These are phyloP conservation scores for Drosophila fuyamai DNA, from an alignment of 1,140 invertebrate species.

Conservation along the genomic window DNA sequence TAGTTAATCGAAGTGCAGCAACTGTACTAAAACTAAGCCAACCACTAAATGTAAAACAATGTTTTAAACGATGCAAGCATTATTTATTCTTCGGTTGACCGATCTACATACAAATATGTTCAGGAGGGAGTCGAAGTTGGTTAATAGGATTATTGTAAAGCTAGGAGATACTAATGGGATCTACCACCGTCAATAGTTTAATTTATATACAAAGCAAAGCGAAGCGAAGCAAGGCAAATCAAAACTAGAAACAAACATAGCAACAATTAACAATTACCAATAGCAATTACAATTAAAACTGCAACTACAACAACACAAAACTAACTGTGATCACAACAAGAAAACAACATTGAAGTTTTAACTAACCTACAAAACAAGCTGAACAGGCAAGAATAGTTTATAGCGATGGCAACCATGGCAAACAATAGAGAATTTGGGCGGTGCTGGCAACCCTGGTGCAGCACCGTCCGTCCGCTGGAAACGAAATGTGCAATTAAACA, in stretches of 20 bases:
- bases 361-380: constrained; percentile 54
- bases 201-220: constrained; percentile 59
- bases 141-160: constrained; percentile 32
- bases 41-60: constrained; percentile 11
- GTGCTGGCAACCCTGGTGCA: constrained; percentile 34
- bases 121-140: background rate
- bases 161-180: constrained; percentile 64
- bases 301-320: constrained; percentile 80
- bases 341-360: constrained; percentile 58
- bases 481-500: constrained; percentile 69
- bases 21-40: constrained; percentile 9
- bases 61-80: constrained; percentile 48
- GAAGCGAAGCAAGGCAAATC: constrained; percentile 21
- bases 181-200: constrained; percentile 81
- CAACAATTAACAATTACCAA: constrained; percentile 51
- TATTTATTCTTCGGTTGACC: constrained; percentile 39
- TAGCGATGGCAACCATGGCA: constrained; percentile 68
- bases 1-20: constrained; percentile 24
- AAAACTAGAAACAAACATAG: constrained; percentile 45
- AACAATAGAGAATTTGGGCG: constrained; percentile 30
- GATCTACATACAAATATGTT: constrained; percentile 14
- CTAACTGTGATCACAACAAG: constrained; percentile 80
- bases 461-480: constrained; percentile 23
- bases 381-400: constrained; percentile 38
- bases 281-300: constrained; percentile 59